Evolutionary conservation across 2,113 vertebrate genomes (phyloP).

Genomic region (Heterotis niloticus): DNA sequence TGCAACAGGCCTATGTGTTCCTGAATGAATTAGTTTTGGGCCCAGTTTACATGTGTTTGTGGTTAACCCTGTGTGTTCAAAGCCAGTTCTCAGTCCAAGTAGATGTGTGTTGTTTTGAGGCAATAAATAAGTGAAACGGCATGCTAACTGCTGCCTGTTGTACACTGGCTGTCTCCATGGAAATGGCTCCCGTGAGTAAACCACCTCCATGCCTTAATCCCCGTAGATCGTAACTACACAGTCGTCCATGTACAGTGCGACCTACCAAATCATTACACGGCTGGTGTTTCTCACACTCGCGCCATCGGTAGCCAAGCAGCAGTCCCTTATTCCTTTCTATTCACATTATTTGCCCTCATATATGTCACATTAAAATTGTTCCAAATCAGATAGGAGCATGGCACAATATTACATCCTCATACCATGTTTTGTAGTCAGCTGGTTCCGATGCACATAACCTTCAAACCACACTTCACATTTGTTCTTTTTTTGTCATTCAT

Average conservation of each 20-base stretch:
- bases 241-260: not conserved
- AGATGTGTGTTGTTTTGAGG: constrained; percentile 37
- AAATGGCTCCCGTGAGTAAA: constrained; percentile 39
- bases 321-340: not conserved
- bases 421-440: constrained; percentile 9
- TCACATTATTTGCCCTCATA: not conserved
- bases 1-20: constrained; percentile 69
- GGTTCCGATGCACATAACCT: constrained; percentile 9
- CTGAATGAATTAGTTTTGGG: constrained; percentile 73
- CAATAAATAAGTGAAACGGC: constrained; percentile 65
- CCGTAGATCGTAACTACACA: constrained; percentile 23
- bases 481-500: not conserved
- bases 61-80: constrained; percentile 52
- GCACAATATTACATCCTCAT: constrained; percentile 24
- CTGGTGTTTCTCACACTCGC: not conserved
- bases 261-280: not conserved
- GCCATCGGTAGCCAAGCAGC: not conserved
- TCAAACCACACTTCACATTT: not conserved
- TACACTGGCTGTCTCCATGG: constrained; percentile 50
- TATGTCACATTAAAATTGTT: not conserved
- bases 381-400: not conserved
- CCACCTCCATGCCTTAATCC: not conserved
- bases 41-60: constrained; percentile 67
- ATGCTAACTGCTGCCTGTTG: constrained; percentile 49
- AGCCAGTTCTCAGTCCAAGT: constrained; percentile 35